A percentile compares a stretch with the other conserved stretches of the same genome.
Evolutionary conservation across 2,797 vertebrate species (phyloP).

Genomic region (Buceros bicornis): DNA sequence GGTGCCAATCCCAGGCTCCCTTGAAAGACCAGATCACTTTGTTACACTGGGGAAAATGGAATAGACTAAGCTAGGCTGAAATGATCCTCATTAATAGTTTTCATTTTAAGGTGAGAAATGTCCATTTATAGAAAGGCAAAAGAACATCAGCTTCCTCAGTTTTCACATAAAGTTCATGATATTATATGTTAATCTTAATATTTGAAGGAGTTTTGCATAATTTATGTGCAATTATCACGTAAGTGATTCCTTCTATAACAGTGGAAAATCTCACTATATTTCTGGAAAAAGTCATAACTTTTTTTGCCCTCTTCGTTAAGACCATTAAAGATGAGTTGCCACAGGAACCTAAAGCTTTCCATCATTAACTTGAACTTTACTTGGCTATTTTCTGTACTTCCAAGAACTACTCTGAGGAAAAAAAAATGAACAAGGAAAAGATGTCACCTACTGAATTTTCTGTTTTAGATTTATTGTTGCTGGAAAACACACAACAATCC

Average conservation of each 20-base stretch:
- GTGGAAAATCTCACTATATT: neutral
- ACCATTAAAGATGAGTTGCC: neutral
- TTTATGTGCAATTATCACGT: neutral
- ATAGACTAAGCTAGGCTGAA: neutral
- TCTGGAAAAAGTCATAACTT: neutral
- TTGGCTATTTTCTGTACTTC: neutral
- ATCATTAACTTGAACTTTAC: neutral
- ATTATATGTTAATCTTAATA: neutral
- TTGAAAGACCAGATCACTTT: neutral
- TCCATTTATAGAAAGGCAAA: neutral
- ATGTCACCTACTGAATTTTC: neutral
- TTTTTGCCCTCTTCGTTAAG: neutral
- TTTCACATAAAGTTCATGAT: neutral
- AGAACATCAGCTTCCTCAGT: neutral
- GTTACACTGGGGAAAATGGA: neutral
- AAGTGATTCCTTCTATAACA: neutral
- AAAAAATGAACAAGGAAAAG: neutral
- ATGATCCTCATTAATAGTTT: neutral
- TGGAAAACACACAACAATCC: neutral
- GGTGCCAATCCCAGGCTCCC: neutral
- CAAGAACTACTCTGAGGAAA: neutral
- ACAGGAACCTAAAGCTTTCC: neutral
- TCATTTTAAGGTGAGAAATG: neutral
- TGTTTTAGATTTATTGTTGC: neutral
- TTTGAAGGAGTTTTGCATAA: neutral